Evolutionary conservation across 2,113 vertebrate species (phyloP).

Genomic region (Sceloporus tristichus): DNA sequence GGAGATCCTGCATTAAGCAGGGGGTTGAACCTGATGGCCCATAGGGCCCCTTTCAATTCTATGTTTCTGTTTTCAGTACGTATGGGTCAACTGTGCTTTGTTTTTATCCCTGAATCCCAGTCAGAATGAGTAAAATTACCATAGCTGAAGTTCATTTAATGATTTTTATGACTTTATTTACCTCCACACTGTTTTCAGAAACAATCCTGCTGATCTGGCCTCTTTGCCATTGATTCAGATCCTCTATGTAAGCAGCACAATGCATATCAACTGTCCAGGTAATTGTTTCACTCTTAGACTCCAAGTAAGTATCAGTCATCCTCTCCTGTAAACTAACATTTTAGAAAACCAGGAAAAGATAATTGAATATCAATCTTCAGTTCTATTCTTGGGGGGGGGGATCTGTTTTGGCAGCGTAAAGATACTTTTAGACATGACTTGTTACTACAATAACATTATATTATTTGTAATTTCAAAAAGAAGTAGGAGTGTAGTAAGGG

Average conservation of each 20-base stretch:
- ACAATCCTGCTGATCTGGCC: slow-evolving; percentile 80
- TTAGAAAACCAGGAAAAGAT: slow-evolving; percentile 5
- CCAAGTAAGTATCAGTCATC: slow-evolving; percentile 79
- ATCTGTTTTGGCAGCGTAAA: not conserved
- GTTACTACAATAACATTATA: not conserved
- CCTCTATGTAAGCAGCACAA: slow-evolving; percentile 82
- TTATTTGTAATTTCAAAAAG: no score
- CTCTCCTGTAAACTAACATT: slow-evolving; percentile 83
- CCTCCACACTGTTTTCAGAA: slow-evolving; percentile 82
- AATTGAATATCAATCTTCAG: not conserved
- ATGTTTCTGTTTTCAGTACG: no score
- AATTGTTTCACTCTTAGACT: slow-evolving; percentile 69
- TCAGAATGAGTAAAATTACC: not conserved
- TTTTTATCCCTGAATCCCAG: no score
- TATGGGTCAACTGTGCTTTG: no score
- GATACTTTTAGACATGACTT: not conserved
- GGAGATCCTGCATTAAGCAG: no score
- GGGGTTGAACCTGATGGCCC: no score
- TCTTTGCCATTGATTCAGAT: slow-evolving; percentile 86
- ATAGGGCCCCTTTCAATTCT: no score
- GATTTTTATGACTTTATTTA: slow-evolving; percentile 60
- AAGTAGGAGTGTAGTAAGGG: not conserved
- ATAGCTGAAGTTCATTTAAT: not conserved
- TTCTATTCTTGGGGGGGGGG: not conserved
- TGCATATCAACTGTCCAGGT: slow-evolving; percentile 84